Evolutionary conservation across 2,113 vertebrate genomes (phyloP), one percentile per base, ranked within the genome.

Genomic region (Rhipidura dahli): DNA sequence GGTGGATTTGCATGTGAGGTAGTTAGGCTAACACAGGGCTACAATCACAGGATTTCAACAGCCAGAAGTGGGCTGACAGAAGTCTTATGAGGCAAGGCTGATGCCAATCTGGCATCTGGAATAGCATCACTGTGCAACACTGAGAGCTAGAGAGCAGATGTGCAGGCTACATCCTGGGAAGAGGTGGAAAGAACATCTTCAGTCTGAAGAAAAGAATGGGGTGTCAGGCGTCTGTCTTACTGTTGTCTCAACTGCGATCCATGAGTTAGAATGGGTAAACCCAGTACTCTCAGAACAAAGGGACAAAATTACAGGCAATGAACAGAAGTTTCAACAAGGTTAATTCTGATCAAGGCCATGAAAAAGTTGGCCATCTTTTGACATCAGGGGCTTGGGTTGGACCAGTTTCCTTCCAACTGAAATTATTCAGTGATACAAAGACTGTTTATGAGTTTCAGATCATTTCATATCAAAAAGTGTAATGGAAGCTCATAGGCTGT

Each of bases 151-250:
- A 59, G 39, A 39, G 31, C 22, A 69, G 59, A 53, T 64, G 35
- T 37, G 30, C 23, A 44, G 35, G 68, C 23, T 37, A 13, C 45
- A 47, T 22, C 35, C 40, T 33, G 31, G 40, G 40, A 82, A 30
- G 30, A 56, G 23, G 15, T 15, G 21, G 54, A 56, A 78, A 39
- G 35, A 65, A 9, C 23, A n/a, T 39, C 33, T 47, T 83, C 40
- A 70, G 21, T 22, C 4, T 0, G 2, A 82, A 59, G 33, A 56
- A 51, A 40, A 80, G n/a, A 64, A 35, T 27, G 51, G 8, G 14
- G 23, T 91, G 31, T 23, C 71, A 54, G 31, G 37, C 0, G 0
- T 37, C 31, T 0, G 0, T 37, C 31, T 49, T 71, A 8, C 2
- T 80, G 47, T 17, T 87, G 28, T 76, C 49, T 56, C 30, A 51